Evolutionary conservation across 2,113 vertebrate genomes (phyloP).

Genomic region (Limnothrissa miodon): DNA sequence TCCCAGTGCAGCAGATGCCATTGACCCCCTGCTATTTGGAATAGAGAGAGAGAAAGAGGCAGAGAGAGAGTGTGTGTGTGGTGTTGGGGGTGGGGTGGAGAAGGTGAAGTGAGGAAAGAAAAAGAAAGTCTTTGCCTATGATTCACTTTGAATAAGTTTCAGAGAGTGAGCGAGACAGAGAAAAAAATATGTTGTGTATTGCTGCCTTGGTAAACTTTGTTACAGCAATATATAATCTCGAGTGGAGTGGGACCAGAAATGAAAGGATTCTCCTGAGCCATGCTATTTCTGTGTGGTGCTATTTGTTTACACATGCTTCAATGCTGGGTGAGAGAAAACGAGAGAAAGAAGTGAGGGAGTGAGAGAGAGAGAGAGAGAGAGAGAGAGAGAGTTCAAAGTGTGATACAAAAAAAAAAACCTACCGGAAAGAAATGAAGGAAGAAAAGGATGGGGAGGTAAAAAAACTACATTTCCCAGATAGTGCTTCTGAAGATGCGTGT

Average conservation of each 20-base stretch:
- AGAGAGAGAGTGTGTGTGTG: conserved; percentile 11
- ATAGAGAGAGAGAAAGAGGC: neutral
- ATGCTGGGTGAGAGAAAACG: neutral
- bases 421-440: neutral
- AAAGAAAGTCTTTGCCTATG: neutral
- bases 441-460: neutral
- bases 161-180: neutral
- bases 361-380: neutral
- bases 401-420: neutral
- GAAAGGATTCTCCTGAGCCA: conserved; percentile 30
- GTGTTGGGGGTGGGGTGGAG: neutral
- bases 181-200: conserved; percentile 33
- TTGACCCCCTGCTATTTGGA: conserved; percentile 31
- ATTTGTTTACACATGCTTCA: conserved; percentile 1
- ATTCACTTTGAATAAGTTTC: neutral
- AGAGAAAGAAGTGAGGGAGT: neutral
- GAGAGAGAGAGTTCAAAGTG: neutral
- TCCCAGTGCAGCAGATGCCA: conserved; percentile 40
- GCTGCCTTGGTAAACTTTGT: conserved; percentile 34
- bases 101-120: neutral
- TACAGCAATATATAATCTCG: conserved; percentile 41
- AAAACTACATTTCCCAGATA: neutral
- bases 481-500: neutral
- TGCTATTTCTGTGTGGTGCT: conserved; percentile 39
- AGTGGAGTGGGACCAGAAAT: conserved; percentile 1